These are phyloP conservation scores for Cebuella pygmaea DNA, from an alignment of 2,797 vertebrate genomes.

Conservation along the genomic window DNA sequence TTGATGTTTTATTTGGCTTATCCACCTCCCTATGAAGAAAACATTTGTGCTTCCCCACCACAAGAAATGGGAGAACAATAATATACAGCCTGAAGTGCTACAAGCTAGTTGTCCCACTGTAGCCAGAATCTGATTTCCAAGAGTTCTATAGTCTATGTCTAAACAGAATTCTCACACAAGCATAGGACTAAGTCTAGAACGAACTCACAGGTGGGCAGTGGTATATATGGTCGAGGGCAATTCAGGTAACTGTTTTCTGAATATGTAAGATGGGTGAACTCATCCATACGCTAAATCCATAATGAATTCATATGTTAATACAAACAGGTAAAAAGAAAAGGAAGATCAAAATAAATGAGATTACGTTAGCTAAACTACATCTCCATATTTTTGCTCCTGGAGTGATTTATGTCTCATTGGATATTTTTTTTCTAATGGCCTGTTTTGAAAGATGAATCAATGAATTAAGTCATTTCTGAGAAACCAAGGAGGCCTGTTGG, in stretches of 20 bases:
- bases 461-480: conserved; percentile 68
- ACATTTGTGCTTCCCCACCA: not conserved
- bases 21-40: not conserved
- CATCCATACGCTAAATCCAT: not conserved
- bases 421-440: not conserved
- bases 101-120: not conserved
- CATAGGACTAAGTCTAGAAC: not conserved
- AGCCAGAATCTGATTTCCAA: not conserved
- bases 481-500: conserved; percentile 55
- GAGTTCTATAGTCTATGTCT: not conserved
- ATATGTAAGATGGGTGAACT: not conserved
- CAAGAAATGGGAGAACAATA: not conserved
- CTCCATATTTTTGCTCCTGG: not conserved
- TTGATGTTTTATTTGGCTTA: not conserved
- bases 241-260: not conserved
- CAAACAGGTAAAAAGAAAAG: not conserved
- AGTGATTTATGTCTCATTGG: not conserved
- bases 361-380: not conserved
- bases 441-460: conserved; percentile 59
- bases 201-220: not conserved
- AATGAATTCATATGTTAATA: not conserved
- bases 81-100: not conserved
- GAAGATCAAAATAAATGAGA: not conserved
- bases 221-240: too few relatives aligned
- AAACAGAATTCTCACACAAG: not conserved